These are phyloP conservation scores for Pseudomugil tenellus DNA, from an alignment of 2,797 vertebrate genomes.

Conservation along the genomic window DNA sequence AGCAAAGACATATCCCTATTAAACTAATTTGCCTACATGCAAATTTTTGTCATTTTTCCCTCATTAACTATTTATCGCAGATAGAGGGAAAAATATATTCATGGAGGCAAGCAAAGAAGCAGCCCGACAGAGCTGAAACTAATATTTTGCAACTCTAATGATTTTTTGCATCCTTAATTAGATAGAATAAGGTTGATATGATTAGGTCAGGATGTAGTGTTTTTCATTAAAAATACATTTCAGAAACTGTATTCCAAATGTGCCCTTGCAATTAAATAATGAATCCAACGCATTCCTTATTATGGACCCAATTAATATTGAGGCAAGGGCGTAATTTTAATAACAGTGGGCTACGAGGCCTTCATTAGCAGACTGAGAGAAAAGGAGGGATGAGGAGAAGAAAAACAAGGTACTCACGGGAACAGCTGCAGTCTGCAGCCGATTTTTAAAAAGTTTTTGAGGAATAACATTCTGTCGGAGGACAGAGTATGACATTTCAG, in stretches of 20 bases:
- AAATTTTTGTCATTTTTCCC: conserved; percentile 98
- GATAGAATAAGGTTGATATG: conserved; percentile 99
- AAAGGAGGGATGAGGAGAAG: conserved; percentile 60
- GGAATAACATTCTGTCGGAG: conserved; percentile 31
- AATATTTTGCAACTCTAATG: conserved; percentile 99
- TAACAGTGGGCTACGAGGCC: conserved; percentile 94
- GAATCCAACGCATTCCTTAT: conserved; percentile 95
- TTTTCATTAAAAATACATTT: conserved; percentile 99
- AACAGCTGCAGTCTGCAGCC: conserved; percentile 68
- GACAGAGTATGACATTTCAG: conserved; percentile 40
- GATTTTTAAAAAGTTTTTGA: conserved; percentile 63
- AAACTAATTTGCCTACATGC: conserved; percentile 98
- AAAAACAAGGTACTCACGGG: conserved; percentile 78
- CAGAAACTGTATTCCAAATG: conserved; percentile 98
- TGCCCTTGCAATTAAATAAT: conserved; percentile 99
- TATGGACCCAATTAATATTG: conserved; percentile 98
- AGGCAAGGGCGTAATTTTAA: conserved; percentile 94
- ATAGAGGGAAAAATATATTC: conserved; percentile 91
- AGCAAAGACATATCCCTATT: conserved; percentile 91
- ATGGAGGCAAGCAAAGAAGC: conserved; percentile 89
- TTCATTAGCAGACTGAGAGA: conserved; percentile 87
- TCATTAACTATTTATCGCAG: conserved; percentile 98
- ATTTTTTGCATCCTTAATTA: conserved; percentile 99
- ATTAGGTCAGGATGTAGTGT: conserved; percentile 99
- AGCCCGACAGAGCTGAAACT: conserved; percentile 95